phyloP scores from a whole-genome alignment of 1,140 invertebrate species.

The Drosophila santomea region DNA sequence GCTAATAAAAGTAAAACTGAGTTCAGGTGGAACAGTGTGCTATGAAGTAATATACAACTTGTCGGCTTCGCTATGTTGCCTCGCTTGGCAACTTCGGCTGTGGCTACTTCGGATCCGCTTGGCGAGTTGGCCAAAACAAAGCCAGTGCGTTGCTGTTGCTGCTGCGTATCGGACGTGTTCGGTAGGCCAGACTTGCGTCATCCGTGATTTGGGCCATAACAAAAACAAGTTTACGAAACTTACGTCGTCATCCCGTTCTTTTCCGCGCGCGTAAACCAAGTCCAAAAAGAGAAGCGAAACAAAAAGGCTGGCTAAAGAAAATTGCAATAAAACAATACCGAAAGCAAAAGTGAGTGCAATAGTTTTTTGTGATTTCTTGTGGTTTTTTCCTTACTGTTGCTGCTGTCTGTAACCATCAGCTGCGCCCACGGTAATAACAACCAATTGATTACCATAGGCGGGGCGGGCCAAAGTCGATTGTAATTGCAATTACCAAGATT shows the following conservation, averaged over 20 bases:
- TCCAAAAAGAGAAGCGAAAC: constrained; percentile 35
- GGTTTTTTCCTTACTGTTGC: constrained; percentile 15
- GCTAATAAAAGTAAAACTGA: background rate
- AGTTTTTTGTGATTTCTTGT: constrained; percentile 12
- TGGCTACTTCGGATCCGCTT: constrained; percentile 27
- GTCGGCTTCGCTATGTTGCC: constrained; percentile 17
- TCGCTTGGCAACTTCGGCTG: constrained; percentile 25
- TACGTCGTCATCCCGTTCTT: constrained; percentile 59
- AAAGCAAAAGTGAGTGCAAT: constrained; percentile 69
- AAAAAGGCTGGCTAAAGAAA: background rate
- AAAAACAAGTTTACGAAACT: constrained; percentile 68
- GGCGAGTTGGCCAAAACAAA: constrained; percentile 52
- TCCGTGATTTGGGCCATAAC: constrained; percentile 12
- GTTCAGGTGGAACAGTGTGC: background rate
- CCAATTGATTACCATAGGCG: constrained; percentile 67
- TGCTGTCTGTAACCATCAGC: constrained; percentile 47
- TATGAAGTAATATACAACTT: constrained; percentile 9
- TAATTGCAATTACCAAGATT: constrained; percentile 75
- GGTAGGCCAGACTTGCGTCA: background rate
- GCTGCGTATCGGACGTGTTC: constrained; percentile 50
- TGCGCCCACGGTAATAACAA: constrained; percentile 55
- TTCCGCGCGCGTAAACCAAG: constrained; percentile 60
- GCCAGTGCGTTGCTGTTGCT: constrained; percentile 62
- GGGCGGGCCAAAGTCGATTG: constrained; percentile 32
- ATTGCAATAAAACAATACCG: constrained; percentile 21